A percentile compares a stretch with the other conserved stretches of the same genome.
These are phyloP conservation scores for Pseudolaguvia tuberculata DNA, from an alignment of 2,113 vertebrate genomes.

Conservation along the genomic window DNA sequence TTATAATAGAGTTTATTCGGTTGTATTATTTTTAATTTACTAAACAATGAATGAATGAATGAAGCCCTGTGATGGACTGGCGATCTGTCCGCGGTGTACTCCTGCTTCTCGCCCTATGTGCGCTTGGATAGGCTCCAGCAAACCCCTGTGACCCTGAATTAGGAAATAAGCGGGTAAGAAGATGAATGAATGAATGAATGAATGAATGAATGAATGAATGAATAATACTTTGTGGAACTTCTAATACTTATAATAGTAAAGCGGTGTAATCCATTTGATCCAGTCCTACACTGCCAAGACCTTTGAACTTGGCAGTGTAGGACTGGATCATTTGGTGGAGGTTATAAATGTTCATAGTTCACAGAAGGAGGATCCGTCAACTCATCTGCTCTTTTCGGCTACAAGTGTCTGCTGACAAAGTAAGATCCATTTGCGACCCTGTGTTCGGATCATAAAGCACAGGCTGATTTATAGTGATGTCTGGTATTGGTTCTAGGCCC, in stretches of 20 bases:
- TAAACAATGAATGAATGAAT: no score
- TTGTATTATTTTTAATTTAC: neutral
- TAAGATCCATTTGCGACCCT: slow-evolving; percentile 21
- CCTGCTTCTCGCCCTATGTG: no score
- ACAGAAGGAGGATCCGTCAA: slow-evolving; percentile 20
- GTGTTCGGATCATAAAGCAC: slow-evolving; percentile 21
- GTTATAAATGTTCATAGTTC: slow-evolving; percentile 48
- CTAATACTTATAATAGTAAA: slow-evolving; percentile 15
- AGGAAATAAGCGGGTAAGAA: no score
- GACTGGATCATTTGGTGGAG: slow-evolving; percentile 47
- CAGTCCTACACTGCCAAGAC: no score
- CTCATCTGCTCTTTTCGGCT: slow-evolving; percentile 31
- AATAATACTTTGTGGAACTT: no score
- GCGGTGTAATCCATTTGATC: slow-evolving; percentile 27
- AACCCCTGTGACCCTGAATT: no score
- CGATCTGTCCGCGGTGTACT: no score
- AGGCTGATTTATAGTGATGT: slow-evolving; percentile 7
- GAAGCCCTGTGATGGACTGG: no score
- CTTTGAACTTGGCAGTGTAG: slow-evolving; percentile 35
- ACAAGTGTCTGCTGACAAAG: slow-evolving; percentile 22
- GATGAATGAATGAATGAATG: no score
- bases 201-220: no score
- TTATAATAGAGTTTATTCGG: neutral
- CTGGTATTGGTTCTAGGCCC: neutral
- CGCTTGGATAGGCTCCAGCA: no score